phyloP scores from a whole-genome alignment of 2,888 invertebrate genomes.

The Xanthia icteritia region DNA sequence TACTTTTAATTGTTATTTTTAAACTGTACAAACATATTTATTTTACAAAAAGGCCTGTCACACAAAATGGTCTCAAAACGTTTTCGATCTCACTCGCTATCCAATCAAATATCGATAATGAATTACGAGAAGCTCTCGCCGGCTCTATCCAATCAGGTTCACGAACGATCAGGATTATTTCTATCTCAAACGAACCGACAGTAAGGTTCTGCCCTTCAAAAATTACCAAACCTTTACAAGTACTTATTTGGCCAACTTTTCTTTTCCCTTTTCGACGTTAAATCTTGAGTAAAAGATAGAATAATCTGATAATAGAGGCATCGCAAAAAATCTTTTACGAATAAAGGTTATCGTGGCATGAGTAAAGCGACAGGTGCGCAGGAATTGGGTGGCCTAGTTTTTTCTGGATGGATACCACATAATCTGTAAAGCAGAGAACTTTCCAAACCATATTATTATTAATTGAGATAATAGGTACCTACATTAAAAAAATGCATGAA shows the following conservation, averaged over 20 bases:
- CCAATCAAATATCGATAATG: slow-evolving; percentile 59
- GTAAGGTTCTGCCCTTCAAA: slow-evolving; percentile 40
- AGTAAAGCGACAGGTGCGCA: neutral
- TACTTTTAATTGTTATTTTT: slow-evolving; percentile 18
- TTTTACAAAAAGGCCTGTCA: slow-evolving; percentile 25
- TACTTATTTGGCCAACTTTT: slow-evolving; percentile 46
- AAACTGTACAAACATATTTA: slow-evolving; percentile 30
- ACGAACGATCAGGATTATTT: slow-evolving; percentile 58
- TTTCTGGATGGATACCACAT: neutral
- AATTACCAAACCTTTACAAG: slow-evolving; percentile 49
- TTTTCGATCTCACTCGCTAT: slow-evolving; percentile 18
- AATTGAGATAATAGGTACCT: neutral
- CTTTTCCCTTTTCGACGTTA: slow-evolving; percentile 32
- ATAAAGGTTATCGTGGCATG: slow-evolving; percentile 28
- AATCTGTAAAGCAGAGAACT: neutral
- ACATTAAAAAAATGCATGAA: neutral
- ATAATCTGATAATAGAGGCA: slow-evolving; percentile 46
- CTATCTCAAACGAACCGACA: slow-evolving; percentile 56
- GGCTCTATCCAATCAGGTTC: slow-evolving; percentile 53
- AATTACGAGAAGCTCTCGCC: slow-evolving; percentile 52
- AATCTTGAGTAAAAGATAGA: slow-evolving; percentile 44
- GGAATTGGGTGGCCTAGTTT: neutral
- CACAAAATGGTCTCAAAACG: slow-evolving; percentile 15
- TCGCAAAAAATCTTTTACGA: slow-evolving; percentile 31
- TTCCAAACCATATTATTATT: neutral